Evolutionary conservation across 2,797 vertebrate genomes (phyloP).

Genomic region (Parauchenoglanis ngamensis): DNA sequence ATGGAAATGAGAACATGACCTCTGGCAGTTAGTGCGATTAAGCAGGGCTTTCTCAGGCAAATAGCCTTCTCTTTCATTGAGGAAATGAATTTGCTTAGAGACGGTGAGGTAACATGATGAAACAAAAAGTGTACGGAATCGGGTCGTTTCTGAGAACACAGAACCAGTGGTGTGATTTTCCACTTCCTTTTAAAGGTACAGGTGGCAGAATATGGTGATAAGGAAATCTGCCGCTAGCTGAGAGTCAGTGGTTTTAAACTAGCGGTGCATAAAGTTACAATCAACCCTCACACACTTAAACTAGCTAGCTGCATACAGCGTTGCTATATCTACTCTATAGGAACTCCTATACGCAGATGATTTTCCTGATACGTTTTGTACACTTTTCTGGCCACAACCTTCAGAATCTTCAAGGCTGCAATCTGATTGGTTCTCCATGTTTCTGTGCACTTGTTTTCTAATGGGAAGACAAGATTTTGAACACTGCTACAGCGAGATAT

Average conservation of each 20-base stretch:
- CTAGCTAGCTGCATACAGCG: background rate
- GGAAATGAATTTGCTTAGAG: conserved; percentile 29
- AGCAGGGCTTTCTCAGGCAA: background rate
- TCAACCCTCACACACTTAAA: background rate
- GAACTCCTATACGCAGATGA: background rate
- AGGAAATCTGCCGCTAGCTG: background rate
- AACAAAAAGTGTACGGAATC: conserved; percentile 14
- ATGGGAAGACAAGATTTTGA: background rate
- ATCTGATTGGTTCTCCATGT: background rate
- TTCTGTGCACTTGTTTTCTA: background rate
- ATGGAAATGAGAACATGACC: conserved; percentile 13
- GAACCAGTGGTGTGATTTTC: background rate
- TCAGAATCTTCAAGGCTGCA: background rate
- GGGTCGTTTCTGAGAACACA: conserved; percentile 3
- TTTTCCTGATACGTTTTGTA: background rate
- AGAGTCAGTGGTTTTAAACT: background rate
- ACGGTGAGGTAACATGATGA: background rate
- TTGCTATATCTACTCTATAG: background rate
- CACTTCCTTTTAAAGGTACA: conserved; percentile 1
- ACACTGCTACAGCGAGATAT: background rate
- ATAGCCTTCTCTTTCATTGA: conserved; percentile 4
- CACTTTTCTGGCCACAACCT: background rate
- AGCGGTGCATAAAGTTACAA: background rate
- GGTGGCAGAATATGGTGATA: background rate
- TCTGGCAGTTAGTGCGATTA: conserved; percentile 4